Percentiles rank a stretch among this genome's conserved stretches.
These are phyloP conservation scores for Pangasius mekongensis DNA, from an alignment of 2,797 vertebrate species.

Conservation along the genomic window DNA sequence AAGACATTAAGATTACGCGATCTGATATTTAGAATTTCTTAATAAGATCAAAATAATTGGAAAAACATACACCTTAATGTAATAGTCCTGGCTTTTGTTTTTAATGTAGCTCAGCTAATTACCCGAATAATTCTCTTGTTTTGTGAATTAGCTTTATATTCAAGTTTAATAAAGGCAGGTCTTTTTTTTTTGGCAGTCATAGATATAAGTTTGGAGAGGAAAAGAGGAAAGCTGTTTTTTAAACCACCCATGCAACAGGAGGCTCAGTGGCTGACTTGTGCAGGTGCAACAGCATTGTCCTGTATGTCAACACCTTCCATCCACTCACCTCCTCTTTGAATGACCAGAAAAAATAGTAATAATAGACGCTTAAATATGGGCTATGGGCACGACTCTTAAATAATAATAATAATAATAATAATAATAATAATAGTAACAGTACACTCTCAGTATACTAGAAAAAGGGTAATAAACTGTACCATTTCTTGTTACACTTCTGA, in stretches of 20 bases:
- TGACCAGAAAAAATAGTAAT: neutral
- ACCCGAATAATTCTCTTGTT: neutral
- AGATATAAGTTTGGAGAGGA: slow-evolving; percentile 2
- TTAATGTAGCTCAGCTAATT: neutral
- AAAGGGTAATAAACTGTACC: neutral
- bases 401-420: neutral
- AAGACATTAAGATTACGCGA: neutral
- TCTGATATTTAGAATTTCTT: neutral
- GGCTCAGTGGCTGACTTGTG: slow-evolving; percentile 11
- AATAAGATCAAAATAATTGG: neutral
- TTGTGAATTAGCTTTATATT: neutral
- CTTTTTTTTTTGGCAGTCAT: neutral
- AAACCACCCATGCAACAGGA: slow-evolving; percentile 20
- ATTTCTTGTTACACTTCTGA: neutral
- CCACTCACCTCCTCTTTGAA: neutral
- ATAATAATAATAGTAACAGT: neutral
- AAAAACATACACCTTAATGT: neutral
- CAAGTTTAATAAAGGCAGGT: neutral
- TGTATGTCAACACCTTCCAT: slow-evolving; percentile 44
- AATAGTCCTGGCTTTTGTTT: neutral
- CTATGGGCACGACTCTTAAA: neutral
- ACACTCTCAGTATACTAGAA: neutral
- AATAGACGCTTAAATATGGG: neutral
- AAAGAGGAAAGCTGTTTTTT: neutral
- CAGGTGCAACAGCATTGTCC: slow-evolving; percentile 53